phyloP scores from a whole-genome alignment of 2,888 invertebrate genomes.

The Sylvicola cinctus region DNA sequence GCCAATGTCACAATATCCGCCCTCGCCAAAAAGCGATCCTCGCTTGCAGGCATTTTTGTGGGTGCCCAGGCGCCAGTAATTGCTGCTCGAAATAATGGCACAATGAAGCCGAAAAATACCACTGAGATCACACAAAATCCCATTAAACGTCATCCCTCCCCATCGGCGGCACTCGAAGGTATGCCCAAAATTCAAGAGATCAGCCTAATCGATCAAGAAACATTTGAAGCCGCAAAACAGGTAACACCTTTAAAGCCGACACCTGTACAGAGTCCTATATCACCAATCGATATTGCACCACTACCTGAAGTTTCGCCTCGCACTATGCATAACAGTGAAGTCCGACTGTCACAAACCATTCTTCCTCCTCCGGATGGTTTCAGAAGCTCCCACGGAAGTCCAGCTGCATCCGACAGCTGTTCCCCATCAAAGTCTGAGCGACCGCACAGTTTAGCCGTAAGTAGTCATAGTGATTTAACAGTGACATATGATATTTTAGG shows the following conservation, averaged over 20 bases:
- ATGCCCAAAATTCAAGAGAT: conserved; percentile 43
- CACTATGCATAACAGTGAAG: conserved; percentile 12
- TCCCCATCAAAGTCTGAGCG: conserved; percentile 31
- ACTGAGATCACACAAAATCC: conserved; percentile 1
- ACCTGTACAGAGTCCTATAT: conserved; percentile 10
- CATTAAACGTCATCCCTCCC: conserved; percentile 1
- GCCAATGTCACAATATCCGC: conserved; percentile 28
- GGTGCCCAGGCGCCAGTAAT: conserved; percentile 23
- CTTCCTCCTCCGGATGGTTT: conserved; percentile 56
- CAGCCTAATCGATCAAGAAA: conserved; percentile 38
- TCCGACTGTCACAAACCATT: conserved; percentile 37
- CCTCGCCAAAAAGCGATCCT: conserved; percentile 21
- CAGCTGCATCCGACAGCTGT: conserved; percentile 41
- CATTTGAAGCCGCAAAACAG: conserved; percentile 3
- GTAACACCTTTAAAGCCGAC: conserved; percentile 12
- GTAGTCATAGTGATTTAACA: conserved; percentile 31
- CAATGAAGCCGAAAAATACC: conserved; percentile 8
- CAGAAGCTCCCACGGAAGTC: conserved; percentile 45
- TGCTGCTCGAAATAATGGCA: conserved; percentile 18
- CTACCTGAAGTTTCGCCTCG: conserved; percentile 20
- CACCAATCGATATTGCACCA: conserved; percentile 18
- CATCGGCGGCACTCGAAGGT: conserved; percentile 21
- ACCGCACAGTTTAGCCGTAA: conserved; percentile 32
- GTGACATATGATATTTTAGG: conserved; percentile 55
- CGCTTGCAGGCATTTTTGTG: conserved; percentile 22